These are phyloP conservation scores for Lasioglossum calceatum DNA, from an alignment of 2,888 invertebrate species.

Conservation along the genomic window DNA sequence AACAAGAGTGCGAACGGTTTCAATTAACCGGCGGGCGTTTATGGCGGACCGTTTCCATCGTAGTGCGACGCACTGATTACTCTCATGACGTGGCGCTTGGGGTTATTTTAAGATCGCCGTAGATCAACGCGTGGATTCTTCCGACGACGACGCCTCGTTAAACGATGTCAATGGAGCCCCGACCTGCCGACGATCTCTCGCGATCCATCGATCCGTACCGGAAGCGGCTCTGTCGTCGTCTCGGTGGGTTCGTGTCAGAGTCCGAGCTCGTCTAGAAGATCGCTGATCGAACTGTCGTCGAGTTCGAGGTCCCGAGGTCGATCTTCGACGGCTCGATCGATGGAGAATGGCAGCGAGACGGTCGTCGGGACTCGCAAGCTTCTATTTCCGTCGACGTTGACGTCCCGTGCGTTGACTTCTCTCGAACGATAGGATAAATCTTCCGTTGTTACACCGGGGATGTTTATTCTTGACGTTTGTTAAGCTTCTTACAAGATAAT, in stretches of 20 bases:
- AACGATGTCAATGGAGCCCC: constrained; percentile 54
- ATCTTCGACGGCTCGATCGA: constrained; percentile 47
- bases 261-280: constrained; percentile 14
- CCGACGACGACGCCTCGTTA: constrained; percentile 18
- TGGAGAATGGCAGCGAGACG: constrained; percentile 31
- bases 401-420: constrained; percentile 40
- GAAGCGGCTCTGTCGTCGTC: background rate
- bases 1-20: background rate
- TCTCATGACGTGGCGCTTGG: background rate
- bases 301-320: constrained; percentile 57
- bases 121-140: constrained; percentile 3
- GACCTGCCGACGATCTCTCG: constrained; percentile 29
- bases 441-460: background rate
- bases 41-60: background rate
- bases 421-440: constrained; percentile 18
- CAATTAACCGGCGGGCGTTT: constrained; percentile 1
- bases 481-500: background rate
- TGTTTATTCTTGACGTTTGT: background rate
- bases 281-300: constrained; percentile 33
- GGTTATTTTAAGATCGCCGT: constrained; percentile 11
- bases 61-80: background rate
- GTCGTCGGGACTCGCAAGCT: background rate
- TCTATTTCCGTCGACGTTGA: constrained; percentile 51
- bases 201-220: constrained; percentile 39
- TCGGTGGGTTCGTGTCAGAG: constrained; percentile 34